Evolutionary conservation across 2,797 vertebrate species (phyloP).

Genomic region (Melanotaenia boesemani): DNA sequence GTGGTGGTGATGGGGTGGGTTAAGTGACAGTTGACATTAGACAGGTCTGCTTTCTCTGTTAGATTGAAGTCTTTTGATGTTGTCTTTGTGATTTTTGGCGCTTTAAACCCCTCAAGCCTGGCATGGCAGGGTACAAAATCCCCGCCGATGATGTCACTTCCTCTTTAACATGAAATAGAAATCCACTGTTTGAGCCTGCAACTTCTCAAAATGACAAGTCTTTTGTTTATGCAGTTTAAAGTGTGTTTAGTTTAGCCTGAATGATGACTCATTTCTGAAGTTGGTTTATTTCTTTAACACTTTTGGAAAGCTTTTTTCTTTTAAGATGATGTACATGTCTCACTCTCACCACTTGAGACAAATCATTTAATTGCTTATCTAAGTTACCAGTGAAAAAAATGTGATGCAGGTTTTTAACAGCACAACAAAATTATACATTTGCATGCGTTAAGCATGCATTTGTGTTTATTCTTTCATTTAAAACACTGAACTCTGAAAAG

Average conservation of each 20-base stretch:
- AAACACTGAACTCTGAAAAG: too few species aligned
- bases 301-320: not conserved
- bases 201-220: conserved; percentile 48
- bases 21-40: conserved; percentile 82
- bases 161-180: conserved; percentile 24
- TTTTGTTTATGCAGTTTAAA: conserved; percentile 28
- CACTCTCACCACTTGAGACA: not conserved
- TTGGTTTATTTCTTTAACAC: not conserved
- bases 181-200: conserved; percentile 35
- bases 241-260: conserved; percentile 24
- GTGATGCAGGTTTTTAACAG: not conserved
- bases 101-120: conserved; percentile 35
- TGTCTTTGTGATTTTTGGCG: conserved; percentile 48
- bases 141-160: conserved; percentile 60
- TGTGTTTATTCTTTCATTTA: too few species aligned
- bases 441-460: too few species aligned
- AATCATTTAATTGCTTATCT: not conserved
- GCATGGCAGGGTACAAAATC: conserved; percentile 44
- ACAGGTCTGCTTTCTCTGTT: conserved; percentile 72
- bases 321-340: not conserved
- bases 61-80: conserved; percentile 69
- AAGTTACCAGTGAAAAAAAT: not conserved
- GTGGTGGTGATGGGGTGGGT: conserved; percentile 55
- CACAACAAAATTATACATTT: not conserved
- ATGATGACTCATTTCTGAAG: conserved; percentile 1